Base-by-base conservation (phyloP, 2,888 invertebrate species). In the Maniola hyperantus region DNA sequence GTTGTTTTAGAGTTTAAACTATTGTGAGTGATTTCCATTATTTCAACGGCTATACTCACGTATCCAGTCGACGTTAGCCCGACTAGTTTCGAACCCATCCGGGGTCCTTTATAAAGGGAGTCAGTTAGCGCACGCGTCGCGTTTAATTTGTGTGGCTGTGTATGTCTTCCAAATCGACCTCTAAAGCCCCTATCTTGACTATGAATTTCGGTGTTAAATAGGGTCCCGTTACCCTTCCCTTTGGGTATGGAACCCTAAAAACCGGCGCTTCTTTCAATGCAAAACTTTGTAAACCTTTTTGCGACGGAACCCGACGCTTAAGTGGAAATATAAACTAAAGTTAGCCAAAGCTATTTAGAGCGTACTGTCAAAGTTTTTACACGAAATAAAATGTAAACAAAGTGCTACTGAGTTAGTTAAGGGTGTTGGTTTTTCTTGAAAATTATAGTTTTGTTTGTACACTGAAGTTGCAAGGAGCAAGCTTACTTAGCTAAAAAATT, bases 211-310 rank as follows among this genome's bases (percentile, higher is more conserved):
- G n/a, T n/a, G n/a, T n/a, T n/a, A n/a, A 26, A 26, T 26, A 26
- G 4, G 26, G 26, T 26, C 26, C 26, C 26, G 26, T 26, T 26
- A 26, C 26, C 4, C 2, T 26, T 26, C 26, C 4, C 2, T 26
- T 26, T 4, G 26, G 26, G 26, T 26, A 26, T 26, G 13, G 42
- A 10, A 42, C 42, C 42, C 42, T 42, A 42, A 42, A 42, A 34
- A 36, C 54, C 50, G 13, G 50, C 26, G 54, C 42, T 44, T 57
- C 33, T 50, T 26, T 42, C 46, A 46, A 39, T 39, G 20, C 50
- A 51, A 13, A 51, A 61, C 36, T 61, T 46, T 61, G 50, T 51
- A 51, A 50, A 61, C 61, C 61, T 61, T 36, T 61, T 61, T 34
- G 36, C 36, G 50, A 36, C 50, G 36, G 51, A 39, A 36, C 34